A percentile compares a stretch with the other conserved stretches of the same genome.
These are phyloP conservation scores for Mormyrops boulengeri DNA, from an alignment of 2,797 vertebrate genomes.

Conservation along the genomic window DNA sequence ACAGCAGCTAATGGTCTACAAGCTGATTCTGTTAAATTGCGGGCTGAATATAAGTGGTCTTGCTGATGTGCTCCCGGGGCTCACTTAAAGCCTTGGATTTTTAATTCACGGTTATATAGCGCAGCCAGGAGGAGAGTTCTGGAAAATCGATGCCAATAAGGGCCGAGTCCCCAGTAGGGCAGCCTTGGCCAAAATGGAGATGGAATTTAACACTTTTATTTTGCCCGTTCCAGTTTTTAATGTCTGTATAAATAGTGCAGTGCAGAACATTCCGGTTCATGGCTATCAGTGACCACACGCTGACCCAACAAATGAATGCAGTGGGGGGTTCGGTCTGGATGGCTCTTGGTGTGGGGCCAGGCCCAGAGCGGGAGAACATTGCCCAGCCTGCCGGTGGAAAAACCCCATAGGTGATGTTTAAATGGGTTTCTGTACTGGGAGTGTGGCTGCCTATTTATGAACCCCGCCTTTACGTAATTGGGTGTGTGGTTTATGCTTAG, in stretches of 20 bases:
- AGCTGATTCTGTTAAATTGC: background rate
- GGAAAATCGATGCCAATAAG: background rate
- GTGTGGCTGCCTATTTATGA: background rate
- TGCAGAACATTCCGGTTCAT: background rate
- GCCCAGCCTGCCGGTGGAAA: background rate
- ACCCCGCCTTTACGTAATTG: background rate
- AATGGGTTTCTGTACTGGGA: background rate
- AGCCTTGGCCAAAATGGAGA: background rate
- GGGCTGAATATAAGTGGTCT: background rate
- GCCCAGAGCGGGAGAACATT: background rate
- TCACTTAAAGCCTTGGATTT: background rate
- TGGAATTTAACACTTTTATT: background rate
- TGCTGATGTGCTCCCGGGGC: background rate
- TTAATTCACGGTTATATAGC: background rate
- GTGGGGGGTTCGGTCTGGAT: background rate
- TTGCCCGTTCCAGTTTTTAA: background rate
- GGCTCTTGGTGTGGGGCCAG: background rate
- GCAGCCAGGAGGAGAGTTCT: background rate
- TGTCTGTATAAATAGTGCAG: background rate
- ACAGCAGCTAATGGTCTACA: background rate
- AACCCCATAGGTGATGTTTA: background rate
- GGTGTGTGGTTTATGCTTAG: constrained; percentile 13
- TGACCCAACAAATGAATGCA: background rate
- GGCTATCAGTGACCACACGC: background rate
- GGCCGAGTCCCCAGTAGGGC: background rate